Conservation (phyloP, 2,888 invertebrate genomes). For the Platycheirus albimanus region DNA sequence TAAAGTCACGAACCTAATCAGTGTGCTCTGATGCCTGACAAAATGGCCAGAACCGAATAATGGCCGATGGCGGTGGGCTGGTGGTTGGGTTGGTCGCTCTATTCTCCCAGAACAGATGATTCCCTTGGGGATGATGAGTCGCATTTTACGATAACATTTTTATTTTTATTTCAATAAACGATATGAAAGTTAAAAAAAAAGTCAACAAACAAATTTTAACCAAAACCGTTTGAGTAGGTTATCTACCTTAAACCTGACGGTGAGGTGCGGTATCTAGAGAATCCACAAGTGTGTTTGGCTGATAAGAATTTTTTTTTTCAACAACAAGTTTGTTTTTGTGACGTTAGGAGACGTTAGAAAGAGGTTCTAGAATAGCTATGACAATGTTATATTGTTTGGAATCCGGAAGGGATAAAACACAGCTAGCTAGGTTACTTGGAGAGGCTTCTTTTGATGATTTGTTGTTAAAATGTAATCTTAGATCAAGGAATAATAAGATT, state of each 20-base stretch:
- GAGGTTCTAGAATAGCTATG: not conserved
- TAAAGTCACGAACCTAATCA: constrained; percentile 61
- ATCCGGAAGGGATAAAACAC: not conserved
- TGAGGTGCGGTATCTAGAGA: not conserved
- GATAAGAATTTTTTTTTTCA: constrained; percentile 37
- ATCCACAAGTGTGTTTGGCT: constrained; percentile 58
- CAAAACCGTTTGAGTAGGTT: not conserved
- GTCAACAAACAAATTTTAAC: too few relatives aligned
- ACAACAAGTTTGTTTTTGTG: constrained; percentile 34
- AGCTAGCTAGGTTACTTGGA: too few relatives aligned
- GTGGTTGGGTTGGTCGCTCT: not conserved
- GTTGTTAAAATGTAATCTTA: too few relatives aligned
- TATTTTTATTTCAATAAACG: constrained; percentile 15
- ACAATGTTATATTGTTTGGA: not conserved
- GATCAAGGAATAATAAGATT: too few relatives aligned
- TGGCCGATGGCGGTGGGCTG: too few relatives aligned
- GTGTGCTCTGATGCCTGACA: constrained; percentile 28
- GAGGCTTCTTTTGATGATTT: too few relatives aligned
- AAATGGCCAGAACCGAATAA: not conserved
- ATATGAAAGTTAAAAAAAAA: not conserved
- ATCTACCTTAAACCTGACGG: not conserved
- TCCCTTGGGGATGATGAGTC: constrained; percentile 12
- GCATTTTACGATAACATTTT: constrained; percentile 1
- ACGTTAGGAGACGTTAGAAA: not conserved
- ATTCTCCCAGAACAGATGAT: constrained; percentile 11